Evolutionary conservation across 2,888 invertebrate species (phyloP), one percentile per base, ranked within the genome.

Genomic region (Drosophila mayaguana): DNA sequence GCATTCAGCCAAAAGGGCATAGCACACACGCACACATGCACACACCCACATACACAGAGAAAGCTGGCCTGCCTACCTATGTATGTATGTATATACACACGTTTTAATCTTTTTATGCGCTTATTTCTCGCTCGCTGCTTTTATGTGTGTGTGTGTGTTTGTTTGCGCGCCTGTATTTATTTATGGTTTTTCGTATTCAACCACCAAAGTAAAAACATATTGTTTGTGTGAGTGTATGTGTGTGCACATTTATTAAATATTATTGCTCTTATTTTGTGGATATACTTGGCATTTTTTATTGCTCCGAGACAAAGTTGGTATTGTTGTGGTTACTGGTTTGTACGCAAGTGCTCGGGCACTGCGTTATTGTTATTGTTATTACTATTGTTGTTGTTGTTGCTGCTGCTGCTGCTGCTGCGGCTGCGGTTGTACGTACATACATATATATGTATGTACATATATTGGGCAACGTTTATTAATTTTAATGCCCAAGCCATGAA

Each of bases 231-330:
- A 70, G 57, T 60, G 50, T 65, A 46, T 28, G 5, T 22, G 48
- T 69, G 40, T 68, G 40, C 78, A 79, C 78, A 91, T 91, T 91
- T 91, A 91, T 89, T 91, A 91, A 91, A 91, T 84, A 81, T 82
- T 84, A 83, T 83, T 89, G 87, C 83, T 87, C 78, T 87, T 85
- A 75, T 81, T 87, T 81, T 88, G 70, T 76, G 73, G 50, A 75
- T 84, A 67, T 79, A 75, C 83, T 86, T 86, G 78, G 72, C 70
- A 65, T 87, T 89, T 89, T 89, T 89, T 87, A 85, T 88, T 74
- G 88, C 85, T 74, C 83, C 64, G 67, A 65, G 71, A 60, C 63
- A 76, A 83, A 72, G 83, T 74, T 80, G 72, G 59, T 81, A 73
- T 77, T 80, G 73, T 73, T 78, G 72, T 73, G 62, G 48, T 67